Base-by-base conservation (phyloP, 2,888 invertebrate species). In the Leucania comma region DNA sequence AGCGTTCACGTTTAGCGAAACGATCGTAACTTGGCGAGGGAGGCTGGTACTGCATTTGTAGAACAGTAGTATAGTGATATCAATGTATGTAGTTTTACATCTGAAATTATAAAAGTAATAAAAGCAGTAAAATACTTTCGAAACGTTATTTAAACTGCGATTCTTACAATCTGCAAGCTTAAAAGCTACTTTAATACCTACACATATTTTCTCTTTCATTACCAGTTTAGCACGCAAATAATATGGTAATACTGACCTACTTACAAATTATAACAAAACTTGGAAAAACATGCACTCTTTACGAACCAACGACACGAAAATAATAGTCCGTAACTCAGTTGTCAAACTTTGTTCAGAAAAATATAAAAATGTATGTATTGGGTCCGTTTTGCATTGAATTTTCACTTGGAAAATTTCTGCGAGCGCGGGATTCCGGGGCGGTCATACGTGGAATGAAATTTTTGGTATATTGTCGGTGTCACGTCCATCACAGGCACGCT, bases 381-480 rank as follows among this genome's bases (percentile, higher is more conserved):
- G 50, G 51, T 69, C 63, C 76, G 35, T 77, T 77, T 81, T 78
- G 67, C 73, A 62, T 73, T 65, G 75, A 78, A 81, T 80, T 70
- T 72, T 72, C 54, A 72, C 64, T 71, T 66, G 69, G 48, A 68
- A 75, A 72, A 65, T 74, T 53, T 59, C 20, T 59, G 73, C 78
- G 68, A 68, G 60, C 20, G 65, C 22, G 59, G 38, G 62, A 70
- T 74, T 65, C 72, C 62, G 64, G 74, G 54, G 75, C 77, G 82
- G 83, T 81, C 80, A 76, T 63, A 79, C 67, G 72, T 75, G 70
- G 70, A 75, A 80, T 82, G 71, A 75, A 85, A 84, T 85, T 85
- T 79, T 73, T 72, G 77, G 64, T 59, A 78, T 75, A 84, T 82
- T 80, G 80, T 79, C 59, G 72, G 65, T 73, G 75, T 73, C 76